A percentile compares a stretch with the other conserved stretches of the same genome.
Conservation (phyloP, 2,113 vertebrate species). For the Puntigrus tetrazona region DNA sequence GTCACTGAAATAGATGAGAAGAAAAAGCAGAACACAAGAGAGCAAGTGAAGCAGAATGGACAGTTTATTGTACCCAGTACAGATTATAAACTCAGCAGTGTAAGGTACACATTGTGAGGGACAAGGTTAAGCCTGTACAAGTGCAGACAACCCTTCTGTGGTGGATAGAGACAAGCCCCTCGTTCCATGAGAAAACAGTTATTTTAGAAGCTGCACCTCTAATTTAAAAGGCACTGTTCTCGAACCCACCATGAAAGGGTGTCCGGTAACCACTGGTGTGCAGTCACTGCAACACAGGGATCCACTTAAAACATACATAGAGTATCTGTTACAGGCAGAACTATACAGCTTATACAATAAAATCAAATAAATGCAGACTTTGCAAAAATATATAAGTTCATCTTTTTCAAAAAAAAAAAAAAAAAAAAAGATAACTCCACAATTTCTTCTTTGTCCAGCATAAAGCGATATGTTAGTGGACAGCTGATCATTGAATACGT, state of each 20-base stretch:
- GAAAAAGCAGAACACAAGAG: constrained; percentile 58
- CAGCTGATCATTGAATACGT: constrained; percentile 63
- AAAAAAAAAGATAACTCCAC: constrained; percentile 66
- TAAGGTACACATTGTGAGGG: constrained; percentile 80
- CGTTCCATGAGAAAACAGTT: constrained; percentile 39
- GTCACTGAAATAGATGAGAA: constrained; percentile 40
- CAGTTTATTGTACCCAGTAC: constrained; percentile 98
- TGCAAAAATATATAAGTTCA: constrained; percentile 80
- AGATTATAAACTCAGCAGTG: constrained; percentile 90
- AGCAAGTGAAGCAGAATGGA: constrained; percentile 73
- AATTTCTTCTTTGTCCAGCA: constrained; percentile 71
- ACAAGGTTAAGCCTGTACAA: constrained; percentile 69
- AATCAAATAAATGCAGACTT: constrained; percentile 75
- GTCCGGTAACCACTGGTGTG: constrained; percentile 60
- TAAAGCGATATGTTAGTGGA: constrained; percentile 72
- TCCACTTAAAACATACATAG: constrained; percentile 60
- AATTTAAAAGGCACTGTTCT: constrained; percentile 46
- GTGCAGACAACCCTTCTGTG: constrained; percentile 61
- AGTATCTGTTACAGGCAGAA: constrained; percentile 62
- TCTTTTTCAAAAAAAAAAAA: constrained; percentile 64
- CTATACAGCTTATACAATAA: constrained; percentile 75
- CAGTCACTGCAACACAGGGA: constrained; percentile 57
- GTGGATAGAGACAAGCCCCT: constrained; percentile 40
- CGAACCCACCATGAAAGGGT: constrained; percentile 49
- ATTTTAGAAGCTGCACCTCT: constrained; percentile 42